Evolutionary conservation across 2,797 vertebrate genomes (phyloP), one percentile per base, ranked within the genome.

Genomic region (Argyrosomus regius): DNA sequence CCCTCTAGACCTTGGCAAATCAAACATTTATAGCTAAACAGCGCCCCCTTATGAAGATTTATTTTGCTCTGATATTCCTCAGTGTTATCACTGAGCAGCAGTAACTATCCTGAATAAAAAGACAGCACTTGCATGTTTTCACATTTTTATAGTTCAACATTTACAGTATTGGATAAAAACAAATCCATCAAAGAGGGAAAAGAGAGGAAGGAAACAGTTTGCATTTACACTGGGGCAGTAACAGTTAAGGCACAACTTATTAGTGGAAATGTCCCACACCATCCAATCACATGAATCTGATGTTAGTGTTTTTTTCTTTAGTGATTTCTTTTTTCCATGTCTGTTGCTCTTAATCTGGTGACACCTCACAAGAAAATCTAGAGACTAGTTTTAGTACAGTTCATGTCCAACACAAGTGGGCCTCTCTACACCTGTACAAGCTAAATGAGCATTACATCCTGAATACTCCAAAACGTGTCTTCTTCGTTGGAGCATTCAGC

Each of bases 391-490:
- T n/a, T 80, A 39, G 13, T 57, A 75, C 22, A 70, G 59, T 45
- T 60, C 26, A 53, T 6, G 57, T 78, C n/a, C 14, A 69, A 8
- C 45, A 31, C 10, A n/a, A 57, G 16, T 10, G 45, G 61, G 24
- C 39, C 35, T 18, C 24, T 62, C 53, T 39, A 41, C 74, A 18
- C 16, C 66, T 65, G 24, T 24, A 6, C 20, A 61, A 35, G 16
- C 54, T 43, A 22, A 16, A 43, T 1, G 4, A 71, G 46, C 14
- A 2, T 96, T 91, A 99, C 97, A 99, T 99, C 92, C 98, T 96
- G 82, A 98, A 98, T 80, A 98, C 92, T 18, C 98, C 98, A 24
- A 99, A 99, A 39, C 92, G 93, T 1, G 98, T 99, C 94, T 95
- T 98, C 94, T 96, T 93, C 0, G 88, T 95, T 4, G 97, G 97